Evolutionary conservation across 1,140 invertebrate species (phyloP).

Genomic region (Drosophila prosaltans): DNA sequence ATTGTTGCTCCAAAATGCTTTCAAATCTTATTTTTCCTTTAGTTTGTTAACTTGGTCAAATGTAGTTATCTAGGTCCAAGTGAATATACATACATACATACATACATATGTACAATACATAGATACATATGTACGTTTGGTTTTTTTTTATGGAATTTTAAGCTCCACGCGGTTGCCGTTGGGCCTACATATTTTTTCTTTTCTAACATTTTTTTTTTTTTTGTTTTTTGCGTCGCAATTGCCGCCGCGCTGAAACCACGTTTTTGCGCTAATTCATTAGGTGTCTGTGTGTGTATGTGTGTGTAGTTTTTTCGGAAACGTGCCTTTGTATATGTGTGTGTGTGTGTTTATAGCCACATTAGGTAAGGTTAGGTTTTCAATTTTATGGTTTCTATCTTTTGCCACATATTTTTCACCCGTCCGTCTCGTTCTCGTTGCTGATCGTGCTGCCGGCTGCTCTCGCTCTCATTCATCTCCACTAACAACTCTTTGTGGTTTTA

Average conservation of each 20-base stretch:
- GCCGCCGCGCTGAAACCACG: slow-evolving; percentile 56
- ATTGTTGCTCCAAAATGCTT: neutral
- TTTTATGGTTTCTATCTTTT: slow-evolving; percentile 66
- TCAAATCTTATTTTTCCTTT: neutral
- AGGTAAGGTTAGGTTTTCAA: slow-evolving; percentile 81
- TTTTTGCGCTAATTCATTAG: slow-evolving; percentile 52
- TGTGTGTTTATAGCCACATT: slow-evolving; percentile 66
- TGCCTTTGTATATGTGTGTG: slow-evolving; percentile 29
- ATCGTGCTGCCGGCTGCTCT: slow-evolving; percentile 18
- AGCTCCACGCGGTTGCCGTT: no score
- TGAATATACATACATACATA: no score
- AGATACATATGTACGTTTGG: no score
- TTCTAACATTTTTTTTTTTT: slow-evolving; percentile 30
- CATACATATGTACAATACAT: no score
- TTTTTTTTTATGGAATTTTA: slow-evolving; percentile 20
- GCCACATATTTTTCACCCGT: slow-evolving; percentile 35
- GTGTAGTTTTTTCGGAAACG: neutral
- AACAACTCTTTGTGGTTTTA: neutral
- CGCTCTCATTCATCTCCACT: slow-evolving; percentile 22
- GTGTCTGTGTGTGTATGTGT: slow-evolving; percentile 15
- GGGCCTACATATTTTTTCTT: slow-evolving; percentile 20
- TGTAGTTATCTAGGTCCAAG: neutral
- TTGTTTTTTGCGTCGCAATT: slow-evolving; percentile 65
- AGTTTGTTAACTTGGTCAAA: neutral
- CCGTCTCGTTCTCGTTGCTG: slow-evolving; percentile 16